A percentile compares a stretch with the other conserved stretches of the same genome.
Evolutionary conservation across 2,113 vertebrate genomes (phyloP).

Genomic region (Suncus etruscus): DNA sequence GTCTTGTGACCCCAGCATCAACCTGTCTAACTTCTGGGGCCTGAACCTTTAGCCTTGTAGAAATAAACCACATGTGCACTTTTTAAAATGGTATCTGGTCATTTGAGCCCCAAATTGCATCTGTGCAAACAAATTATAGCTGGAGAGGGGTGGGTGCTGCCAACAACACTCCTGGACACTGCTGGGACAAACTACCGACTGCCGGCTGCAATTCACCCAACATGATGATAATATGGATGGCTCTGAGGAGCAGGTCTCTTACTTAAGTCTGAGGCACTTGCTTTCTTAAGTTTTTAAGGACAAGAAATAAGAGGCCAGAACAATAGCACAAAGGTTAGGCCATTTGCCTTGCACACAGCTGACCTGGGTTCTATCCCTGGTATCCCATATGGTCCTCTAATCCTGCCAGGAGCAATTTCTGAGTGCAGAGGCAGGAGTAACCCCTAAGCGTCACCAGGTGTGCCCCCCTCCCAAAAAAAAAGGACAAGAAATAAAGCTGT

Average conservation of each 20-base stretch:
- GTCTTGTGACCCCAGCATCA: background rate
- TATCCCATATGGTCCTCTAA: too few relatives aligned
- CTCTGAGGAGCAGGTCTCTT: background rate
- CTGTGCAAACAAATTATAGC: background rate
- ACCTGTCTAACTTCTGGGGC: background rate
- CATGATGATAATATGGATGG: background rate
- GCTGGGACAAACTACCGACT: background rate
- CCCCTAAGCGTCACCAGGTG: too few relatives aligned
- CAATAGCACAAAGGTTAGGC: too few relatives aligned
- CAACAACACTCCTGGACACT: background rate
- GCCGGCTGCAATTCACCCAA: background rate
- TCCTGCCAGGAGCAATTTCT: too few relatives aligned
- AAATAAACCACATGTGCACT: background rate
- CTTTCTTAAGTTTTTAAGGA: background rate
- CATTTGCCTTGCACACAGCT: too few relatives aligned
- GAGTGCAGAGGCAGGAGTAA: too few relatives aligned
- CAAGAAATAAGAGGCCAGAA: background rate
- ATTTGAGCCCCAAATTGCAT: background rate
- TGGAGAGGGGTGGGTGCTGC: background rate
- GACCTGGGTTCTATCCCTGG: too few relatives aligned
- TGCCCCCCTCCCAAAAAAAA: background rate
- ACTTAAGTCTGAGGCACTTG: background rate
- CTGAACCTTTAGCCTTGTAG: constrained; percentile 16
- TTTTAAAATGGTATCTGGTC: constrained; percentile 6
- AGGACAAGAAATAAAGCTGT: background rate